phyloP scores from a whole-genome alignment of 2,113 vertebrate genomes.

The Megaceryle torquata region DNA sequence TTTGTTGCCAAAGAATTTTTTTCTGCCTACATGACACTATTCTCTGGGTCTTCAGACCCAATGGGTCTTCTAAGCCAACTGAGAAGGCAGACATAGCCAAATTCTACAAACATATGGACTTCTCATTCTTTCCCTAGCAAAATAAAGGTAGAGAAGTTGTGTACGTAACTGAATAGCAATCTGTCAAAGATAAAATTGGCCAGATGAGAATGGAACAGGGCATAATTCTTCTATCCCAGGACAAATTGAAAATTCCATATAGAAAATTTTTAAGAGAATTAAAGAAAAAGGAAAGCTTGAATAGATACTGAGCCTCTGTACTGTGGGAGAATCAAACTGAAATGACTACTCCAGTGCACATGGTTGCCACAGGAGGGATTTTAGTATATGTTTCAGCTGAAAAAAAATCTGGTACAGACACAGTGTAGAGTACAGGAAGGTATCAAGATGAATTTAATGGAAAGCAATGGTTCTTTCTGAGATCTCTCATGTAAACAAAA shows the following conservation, averaged over 20 bases:
- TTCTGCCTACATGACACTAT: background rate
- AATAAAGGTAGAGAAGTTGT: background rate
- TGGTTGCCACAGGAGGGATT: background rate
- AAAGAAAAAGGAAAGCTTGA: background rate
- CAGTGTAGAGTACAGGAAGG: fast-evolving
- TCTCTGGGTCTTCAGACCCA: background rate
- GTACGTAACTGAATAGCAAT: background rate
- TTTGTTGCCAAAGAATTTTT: background rate
- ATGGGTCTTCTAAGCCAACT: background rate
- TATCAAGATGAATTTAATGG: background rate
- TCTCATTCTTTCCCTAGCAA: background rate
- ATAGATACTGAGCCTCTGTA: background rate
- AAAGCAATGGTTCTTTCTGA: background rate
- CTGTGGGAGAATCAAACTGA: background rate
- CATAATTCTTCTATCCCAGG: background rate
- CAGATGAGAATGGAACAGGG: background rate
- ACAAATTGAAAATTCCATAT: background rate
- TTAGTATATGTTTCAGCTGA: background rate
- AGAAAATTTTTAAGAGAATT: background rate
- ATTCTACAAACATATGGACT: background rate
- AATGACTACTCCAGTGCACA: background rate
- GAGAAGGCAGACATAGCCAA: background rate
- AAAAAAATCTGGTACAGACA: background rate
- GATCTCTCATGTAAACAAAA: background rate
- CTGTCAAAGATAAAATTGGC: background rate